Base-by-base conservation (phyloP, 2,888 invertebrate species). In the Hydraecia micacea region DNA sequence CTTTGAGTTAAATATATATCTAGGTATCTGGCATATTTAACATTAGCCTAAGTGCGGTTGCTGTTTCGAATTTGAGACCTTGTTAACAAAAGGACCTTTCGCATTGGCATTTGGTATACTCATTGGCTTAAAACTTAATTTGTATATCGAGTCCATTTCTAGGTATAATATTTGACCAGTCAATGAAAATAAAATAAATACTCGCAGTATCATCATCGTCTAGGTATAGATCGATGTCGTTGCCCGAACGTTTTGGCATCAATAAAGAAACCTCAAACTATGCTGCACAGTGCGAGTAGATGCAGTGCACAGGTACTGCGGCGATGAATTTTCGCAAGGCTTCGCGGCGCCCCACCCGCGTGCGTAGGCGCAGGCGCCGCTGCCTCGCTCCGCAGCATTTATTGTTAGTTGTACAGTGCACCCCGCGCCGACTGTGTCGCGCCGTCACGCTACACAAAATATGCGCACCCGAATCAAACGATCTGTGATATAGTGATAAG, bases 401-500 rank as follows among this genome's bases (percentile, higher is more conserved):
- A 85, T 86, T 83, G 85, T 85, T 88, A 91, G 93, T 91, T 89
- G 92, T 90, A 91, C 92, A 92, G 91, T 92, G 93, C 93, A 93
- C 87, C 92, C 86, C 91, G 94, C 93, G 93, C 90, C 90, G 90
- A 91, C 91, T 90, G 92, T 92, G 93, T 91, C 92, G 91, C 91
- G 88, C 88, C 88, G 77, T 84, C 86, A 88, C 90, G 83, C 79
- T 74, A 86, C 86, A 89, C 89, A 85, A 91, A 92, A 90, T 92
- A 94, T 96, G 95, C 94, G 93, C 94, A 94, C 90, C 91, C 93
- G 91, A 93, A 93, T 91, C 91, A 93, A 95, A 94, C 94, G 92
- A 94, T 94, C 94, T 96, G 96, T 96, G 95, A 96, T 96, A 95
- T 95, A 96, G 95, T 95, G 93, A 93, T 96, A 96, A 95, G 95